A percentile compares a stretch with the other conserved stretches of the same genome.
phyloP scores from a whole-genome alignment of 2,888 invertebrate species.

The Eulithis testata region DNA sequence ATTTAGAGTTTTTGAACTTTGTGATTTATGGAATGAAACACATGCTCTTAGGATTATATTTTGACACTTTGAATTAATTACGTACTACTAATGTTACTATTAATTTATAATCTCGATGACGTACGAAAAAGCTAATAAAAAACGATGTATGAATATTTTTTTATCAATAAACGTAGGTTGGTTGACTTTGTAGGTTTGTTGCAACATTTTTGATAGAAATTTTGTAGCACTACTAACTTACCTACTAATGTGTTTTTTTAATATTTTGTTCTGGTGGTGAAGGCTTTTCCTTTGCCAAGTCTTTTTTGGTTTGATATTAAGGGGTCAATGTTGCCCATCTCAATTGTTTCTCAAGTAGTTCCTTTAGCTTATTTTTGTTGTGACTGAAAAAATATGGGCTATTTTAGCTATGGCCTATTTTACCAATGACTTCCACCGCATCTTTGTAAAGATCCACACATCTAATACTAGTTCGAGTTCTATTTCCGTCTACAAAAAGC shows the following conservation, averaged over 20 bases:
- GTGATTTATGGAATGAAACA: constrained; percentile 17
- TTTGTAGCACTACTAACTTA: no score
- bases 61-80: constrained; percentile 15
- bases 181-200: background rate
- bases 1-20: constrained; percentile 10
- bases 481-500: constrained; percentile 20
- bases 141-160: background rate
- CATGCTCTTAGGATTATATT: constrained; percentile 7
- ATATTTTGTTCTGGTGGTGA: no score
- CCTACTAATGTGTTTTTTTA: no score
- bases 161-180: constrained; percentile 1
- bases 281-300: no score
- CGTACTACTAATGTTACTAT: background rate
- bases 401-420: background rate
- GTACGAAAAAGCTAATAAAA: background rate
- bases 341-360: background rate
- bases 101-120: constrained; percentile 2
- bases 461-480: background rate
- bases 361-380: background rate
- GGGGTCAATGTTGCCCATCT: no score
- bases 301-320: no score
- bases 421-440: background rate
- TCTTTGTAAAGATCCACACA: background rate
- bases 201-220: background rate
- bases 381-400: background rate